Base-by-base conservation (phyloP, 2,888 invertebrate genomes). In the Apamea monoglypha region DNA sequence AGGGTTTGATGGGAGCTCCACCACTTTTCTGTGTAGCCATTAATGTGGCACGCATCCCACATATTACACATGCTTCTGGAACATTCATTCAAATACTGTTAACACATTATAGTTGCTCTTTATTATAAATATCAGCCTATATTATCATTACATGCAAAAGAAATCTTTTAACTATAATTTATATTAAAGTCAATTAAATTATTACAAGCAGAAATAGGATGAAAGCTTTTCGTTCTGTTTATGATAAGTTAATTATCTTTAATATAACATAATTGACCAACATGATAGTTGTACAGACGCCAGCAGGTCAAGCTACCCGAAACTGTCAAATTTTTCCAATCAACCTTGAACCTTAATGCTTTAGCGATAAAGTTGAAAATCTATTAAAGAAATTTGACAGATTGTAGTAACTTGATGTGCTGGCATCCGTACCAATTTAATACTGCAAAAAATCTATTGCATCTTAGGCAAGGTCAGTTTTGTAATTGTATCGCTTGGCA, bases 41-140 rank as follows among this genome's bases (percentile, higher is more conserved):
- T 78, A 99, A 94, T 47, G 98, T 98, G 90, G 98, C 98, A 74
- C 98, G 97, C 98, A 99, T 98, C 50, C 98, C 98, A 95, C 99
- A 99, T 81, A 99, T 98, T 85, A 98, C 98, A 97, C 99, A 98
- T 61, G 98, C 97, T 79, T 97, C 97, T 97, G 93, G 68, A 94
- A 95, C 66, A 85, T 53, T 21, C 10, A 78, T 80, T 59, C 29
- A 77, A 73, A 78, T 59, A 67, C 75, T 83, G 32, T 82, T 70
- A 66, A 84, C 53, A 75, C 69, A 73, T 84, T 74, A 64, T 66
- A 74, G 47, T 53, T 78, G 64, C 63, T 79, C 66, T 73, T 70
- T 73, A 74, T 18, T 75, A 69, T 72, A 12, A 76, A 67, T 81
- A 29, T 70, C 32, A 50, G 40, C 70, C 81, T 70, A 69, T 29